These are phyloP conservation scores for Drosophila sproati DNA, from an alignment of 1,140 invertebrate species.

Conservation along the genomic window DNA sequence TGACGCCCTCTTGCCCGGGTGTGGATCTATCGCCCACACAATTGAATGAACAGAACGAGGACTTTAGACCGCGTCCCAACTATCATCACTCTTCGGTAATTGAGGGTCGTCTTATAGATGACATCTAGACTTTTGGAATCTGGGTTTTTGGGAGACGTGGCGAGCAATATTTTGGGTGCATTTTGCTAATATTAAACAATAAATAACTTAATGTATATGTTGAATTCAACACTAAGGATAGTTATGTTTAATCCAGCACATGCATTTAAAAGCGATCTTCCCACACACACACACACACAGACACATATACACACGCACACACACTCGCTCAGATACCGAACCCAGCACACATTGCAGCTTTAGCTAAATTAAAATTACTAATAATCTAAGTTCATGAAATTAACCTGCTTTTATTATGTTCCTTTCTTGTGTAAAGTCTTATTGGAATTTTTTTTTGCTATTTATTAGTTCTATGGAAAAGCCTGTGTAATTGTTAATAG, in stretches of 20 bases:
- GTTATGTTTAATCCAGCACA: constrained; percentile 42
- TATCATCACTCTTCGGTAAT: constrained; percentile 96
- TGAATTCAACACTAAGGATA: constrained; percentile 39
- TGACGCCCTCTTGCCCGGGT: constrained; percentile 93
- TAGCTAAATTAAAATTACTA: constrained; percentile 48
- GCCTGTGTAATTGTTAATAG: constrained; percentile 68
- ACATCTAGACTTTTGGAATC: constrained; percentile 61
- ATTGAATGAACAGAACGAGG: constrained; percentile 97
- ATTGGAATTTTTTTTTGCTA: constrained; percentile 24
- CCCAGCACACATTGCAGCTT: constrained; percentile 47
- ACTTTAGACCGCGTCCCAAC: constrained; percentile 94
- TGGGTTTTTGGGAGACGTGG: constrained; percentile 37
- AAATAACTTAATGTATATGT: constrained; percentile 29
- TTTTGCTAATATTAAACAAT: constrained; percentile 44
- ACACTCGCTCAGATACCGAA: constrained; percentile 15
- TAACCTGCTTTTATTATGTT: constrained; percentile 44
- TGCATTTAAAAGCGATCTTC: constrained; percentile 45
- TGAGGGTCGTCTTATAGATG: constrained; percentile 89
- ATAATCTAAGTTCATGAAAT: constrained; percentile 42
- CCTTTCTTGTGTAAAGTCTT: constrained; percentile 45
- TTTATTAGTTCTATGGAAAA: constrained; percentile 39
- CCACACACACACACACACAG: constrained; percentile 28
- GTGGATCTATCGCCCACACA: constrained; percentile 93
- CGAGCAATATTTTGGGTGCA: constrained; percentile 63
- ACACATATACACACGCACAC: constrained; percentile 27